A percentile compares a stretch with the other conserved stretches of the same genome.
Conservation (phyloP, 2,888 invertebrate genomes). For the Pristionchus fissidentatus region DNA sequence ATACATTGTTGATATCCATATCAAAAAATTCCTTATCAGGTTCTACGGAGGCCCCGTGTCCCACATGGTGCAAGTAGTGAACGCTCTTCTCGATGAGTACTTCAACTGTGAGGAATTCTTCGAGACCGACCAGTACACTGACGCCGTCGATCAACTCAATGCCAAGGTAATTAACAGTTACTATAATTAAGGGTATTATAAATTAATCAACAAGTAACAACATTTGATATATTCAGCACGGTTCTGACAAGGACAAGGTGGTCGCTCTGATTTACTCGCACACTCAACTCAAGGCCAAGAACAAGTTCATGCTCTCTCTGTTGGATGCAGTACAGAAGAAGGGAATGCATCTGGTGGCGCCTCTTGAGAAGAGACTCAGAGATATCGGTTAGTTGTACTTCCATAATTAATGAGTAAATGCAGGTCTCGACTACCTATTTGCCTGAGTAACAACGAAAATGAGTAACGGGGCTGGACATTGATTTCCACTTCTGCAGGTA, state of each 20-base stretch:
- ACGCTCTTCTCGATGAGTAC: conserved; percentile 59
- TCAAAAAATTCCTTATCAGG: conserved; percentile 12
- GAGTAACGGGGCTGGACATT: too few relatives aligned
- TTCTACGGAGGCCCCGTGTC: conserved; percentile 35
- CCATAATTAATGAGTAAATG: neutral
- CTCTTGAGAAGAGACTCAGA: conserved; percentile 59
- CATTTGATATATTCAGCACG: conserved; percentile 50
- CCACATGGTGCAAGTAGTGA: conserved; percentile 51
- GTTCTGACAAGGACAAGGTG: conserved; percentile 61
- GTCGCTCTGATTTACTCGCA: conserved; percentile 74
- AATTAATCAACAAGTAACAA: too few relatives aligned
- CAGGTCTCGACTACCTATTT: neutral
- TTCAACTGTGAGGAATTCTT: conserved; percentile 62
- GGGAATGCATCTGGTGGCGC: conserved; percentile 52
- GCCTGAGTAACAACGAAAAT: too few relatives aligned
- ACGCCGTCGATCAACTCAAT: conserved; percentile 63
- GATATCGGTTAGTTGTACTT: conserved; percentile 55
- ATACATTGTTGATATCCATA: neutral
- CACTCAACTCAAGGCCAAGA: conserved; percentile 67
- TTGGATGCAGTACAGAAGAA: conserved; percentile 54
- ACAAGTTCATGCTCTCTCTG: conserved; percentile 60
- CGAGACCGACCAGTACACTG: conserved; percentile 65
- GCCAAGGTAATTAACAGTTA: conserved; percentile 50
- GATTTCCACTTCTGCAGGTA: conserved; percentile 44
- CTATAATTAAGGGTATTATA: neutral